Evolutionary conservation across 2,113 vertebrate genomes (phyloP), one percentile per base, ranked within the genome.

Genomic region (Trogon surrucura): DNA sequence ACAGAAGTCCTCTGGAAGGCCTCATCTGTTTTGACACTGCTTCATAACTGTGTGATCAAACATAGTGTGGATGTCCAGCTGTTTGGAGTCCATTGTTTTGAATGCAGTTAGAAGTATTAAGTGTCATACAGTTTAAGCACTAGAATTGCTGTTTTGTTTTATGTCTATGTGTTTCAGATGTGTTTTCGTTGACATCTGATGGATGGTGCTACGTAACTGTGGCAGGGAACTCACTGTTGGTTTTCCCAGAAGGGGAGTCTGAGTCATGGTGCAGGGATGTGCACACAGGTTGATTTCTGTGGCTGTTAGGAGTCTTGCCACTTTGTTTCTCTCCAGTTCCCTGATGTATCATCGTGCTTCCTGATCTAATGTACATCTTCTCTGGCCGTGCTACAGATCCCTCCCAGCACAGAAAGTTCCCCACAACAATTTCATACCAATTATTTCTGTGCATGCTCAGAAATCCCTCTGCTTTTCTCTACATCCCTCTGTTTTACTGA

Each of bases 1-100:
- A 45, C 69, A 36, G 30, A 72, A 60, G 5, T 29, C 26, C 13
- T 47, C 30, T 91, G 30, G 34, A 70, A 91, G 51, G 36, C 29
- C 78, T 88, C 10, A 44, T 51, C 18, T 73, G 58, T 91, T 85
- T 32, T 64, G 38, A 61, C 32, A 25, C 9, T 71, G 4, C 25
- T 67, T 80, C 41, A 25, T 67, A 92, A 32, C 23, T 48, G 20
- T 48, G 10, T 92, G 69, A 72, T 83, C 38, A 56, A 83, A 48
- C 38, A 18, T 82, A 34, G 29, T 0, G 0, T 80, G 51, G 73
- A 60, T 0, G 1, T 48, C 36, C 13, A 5, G 9, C 51, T 92
- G 17, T 53, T 45, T 65, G 54, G 29, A 87, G 12, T 73, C 57
- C 29, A 11, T 74, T 80, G 62, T 78, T 89, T 74, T 75, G 36